Percentiles rank a stretch among this genome's conserved stretches.
Evolutionary conservation across 2,113 vertebrate species (phyloP).

Genomic region (Parotia lawesii): DNA sequence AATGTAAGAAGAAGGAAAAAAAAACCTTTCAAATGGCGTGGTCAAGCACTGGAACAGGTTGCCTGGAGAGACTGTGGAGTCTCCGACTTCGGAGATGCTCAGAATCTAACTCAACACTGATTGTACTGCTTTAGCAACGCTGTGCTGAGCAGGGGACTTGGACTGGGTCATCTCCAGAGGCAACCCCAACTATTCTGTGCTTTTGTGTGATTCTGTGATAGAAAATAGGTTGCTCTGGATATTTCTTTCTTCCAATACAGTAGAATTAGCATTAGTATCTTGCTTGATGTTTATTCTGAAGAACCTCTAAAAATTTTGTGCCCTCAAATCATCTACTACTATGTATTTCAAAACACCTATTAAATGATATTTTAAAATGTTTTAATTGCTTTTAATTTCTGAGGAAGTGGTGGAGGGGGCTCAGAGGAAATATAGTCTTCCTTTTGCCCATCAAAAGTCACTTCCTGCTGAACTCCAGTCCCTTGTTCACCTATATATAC

Average conservation of each 20-base stretch:
- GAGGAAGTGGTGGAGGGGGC: not conserved
- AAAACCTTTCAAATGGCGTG: accelerated
- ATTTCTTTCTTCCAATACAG: not conserved
- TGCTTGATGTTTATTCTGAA: not conserved
- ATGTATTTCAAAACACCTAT: not conserved
- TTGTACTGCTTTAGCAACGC: not conserved
- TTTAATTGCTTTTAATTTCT: not conserved
- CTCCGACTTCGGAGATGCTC: not conserved
- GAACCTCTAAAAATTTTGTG: not conserved
- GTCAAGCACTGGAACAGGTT: not conserved
- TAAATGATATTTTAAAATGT: not conserved
- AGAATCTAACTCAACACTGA: not conserved
- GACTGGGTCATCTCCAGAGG: not conserved
- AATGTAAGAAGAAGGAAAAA: not conserved
- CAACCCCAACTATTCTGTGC: not conserved
- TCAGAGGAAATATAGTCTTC: not conserved
- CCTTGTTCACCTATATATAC: not conserved
- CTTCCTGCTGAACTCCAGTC: not conserved
- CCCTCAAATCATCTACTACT: not conserved
- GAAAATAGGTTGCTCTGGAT: not conserved
- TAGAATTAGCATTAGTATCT: not conserved
- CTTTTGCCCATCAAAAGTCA: not conserved
- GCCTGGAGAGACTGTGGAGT: not conserved
- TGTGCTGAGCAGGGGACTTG: not conserved
- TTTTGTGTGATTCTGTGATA: not conserved